phyloP scores from a whole-genome alignment of 2,113 vertebrate species.

The Phaetusa simplex region DNA sequence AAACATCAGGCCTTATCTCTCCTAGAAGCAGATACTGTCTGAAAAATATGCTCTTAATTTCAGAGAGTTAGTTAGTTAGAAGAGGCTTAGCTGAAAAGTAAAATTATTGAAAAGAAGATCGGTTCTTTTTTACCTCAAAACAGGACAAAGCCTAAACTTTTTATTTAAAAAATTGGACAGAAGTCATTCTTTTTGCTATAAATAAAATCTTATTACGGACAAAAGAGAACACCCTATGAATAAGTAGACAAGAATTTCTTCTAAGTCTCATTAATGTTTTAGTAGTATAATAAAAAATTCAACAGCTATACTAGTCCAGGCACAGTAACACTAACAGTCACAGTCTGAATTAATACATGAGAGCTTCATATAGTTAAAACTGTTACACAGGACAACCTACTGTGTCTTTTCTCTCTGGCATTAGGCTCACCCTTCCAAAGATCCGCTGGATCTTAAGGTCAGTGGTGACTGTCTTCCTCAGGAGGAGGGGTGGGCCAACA shows the following conservation, averaged over 20 bases:
- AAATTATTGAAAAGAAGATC: neutral
- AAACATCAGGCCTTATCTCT: neutral
- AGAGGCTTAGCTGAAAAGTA: neutral
- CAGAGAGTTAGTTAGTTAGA: neutral
- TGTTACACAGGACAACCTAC: neutral
- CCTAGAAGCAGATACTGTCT: neutral
- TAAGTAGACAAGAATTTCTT: neutral
- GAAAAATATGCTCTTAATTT: neutral
- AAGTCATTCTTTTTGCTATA: neutral
- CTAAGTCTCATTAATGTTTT: neutral
- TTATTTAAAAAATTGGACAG: neutral
- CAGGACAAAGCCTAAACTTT: accelerated
- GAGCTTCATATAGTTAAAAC: neutral
- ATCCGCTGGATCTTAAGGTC: neutral
- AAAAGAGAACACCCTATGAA: accelerated
- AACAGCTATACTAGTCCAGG: neutral
- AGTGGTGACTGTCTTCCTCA: neutral
- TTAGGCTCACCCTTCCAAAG: neutral
- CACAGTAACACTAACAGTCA: neutral
- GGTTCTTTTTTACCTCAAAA: neutral
- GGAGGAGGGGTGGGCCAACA: neutral
- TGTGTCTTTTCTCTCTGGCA: neutral
- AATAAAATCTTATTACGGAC: neutral
- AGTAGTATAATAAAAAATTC: neutral
- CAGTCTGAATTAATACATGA: neutral